Evolutionary conservation across 37 sponge, comb jelly and placozoan species (phyloP), one percentile per base, ranked within the genome.

Genomic region (Mnemiopsis leidyi): DNA sequence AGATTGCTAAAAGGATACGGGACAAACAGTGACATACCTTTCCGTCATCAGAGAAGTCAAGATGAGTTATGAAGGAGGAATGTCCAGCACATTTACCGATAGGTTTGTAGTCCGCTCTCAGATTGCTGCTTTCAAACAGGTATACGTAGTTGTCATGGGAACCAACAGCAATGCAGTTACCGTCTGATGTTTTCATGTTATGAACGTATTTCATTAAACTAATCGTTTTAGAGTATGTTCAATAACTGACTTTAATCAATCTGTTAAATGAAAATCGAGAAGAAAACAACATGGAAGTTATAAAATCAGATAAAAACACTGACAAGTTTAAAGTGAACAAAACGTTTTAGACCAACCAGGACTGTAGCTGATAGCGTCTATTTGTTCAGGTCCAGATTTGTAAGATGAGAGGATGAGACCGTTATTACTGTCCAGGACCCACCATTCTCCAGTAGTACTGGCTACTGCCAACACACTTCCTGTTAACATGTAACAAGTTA

Each of bases 61-160:
- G 61, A 82, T 93, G 93, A 92, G 93, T 93, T 48, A 93, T 82
- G 67, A 93, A 93, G 40, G 73, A 69, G 83, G 82, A 82, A 35
- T 93, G 93, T 13, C 93, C 93, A 2, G 93, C 18, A 36, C 93
- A 93, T 24, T 37, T 69, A 7, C 93, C 93, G 13, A 30, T 23
- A 13, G 37, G 18, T 33, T 90, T 69, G 83, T 79, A 93, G 3
- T 69, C 82, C 30, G 39, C 23, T 23, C 69, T 34, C 24, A 69
- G 20, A 32, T 93, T 61, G 36, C 35, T 25, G 69, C 68, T 23
- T 21, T 23, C 23, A 37, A 35, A 93, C 35, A 93, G 37, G 83
- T 93, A 93, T 18, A 92, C 36, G 39, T 24, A 35, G 69, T 93
- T 93, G 93, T 93, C 93, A 33, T 93, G 93, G 1, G 93, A 93